A percentile compares a stretch with the other conserved stretches of the same genome.
Conservation (phyloP, 2,113 vertebrate species). For the Scomber colias region DNA sequence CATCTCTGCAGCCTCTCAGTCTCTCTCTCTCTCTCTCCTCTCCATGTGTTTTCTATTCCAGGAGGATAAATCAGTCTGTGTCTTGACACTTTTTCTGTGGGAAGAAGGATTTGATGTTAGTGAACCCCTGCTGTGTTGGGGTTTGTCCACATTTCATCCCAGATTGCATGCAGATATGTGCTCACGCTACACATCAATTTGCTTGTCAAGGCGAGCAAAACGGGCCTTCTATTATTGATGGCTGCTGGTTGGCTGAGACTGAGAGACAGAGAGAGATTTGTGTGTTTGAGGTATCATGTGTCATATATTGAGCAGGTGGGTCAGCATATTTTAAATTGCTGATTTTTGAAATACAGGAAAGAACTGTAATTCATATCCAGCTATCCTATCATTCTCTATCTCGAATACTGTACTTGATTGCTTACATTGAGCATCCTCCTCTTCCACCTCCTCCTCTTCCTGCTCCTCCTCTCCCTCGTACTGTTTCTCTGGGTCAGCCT, state of each 20-base stretch:
- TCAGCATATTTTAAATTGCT: background rate
- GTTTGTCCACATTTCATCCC: conserved; percentile 48
- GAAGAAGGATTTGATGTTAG: conserved; percentile 25
- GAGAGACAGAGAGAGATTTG: conserved; percentile 8
- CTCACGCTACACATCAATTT: conserved; percentile 44
- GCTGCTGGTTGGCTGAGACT: background rate
- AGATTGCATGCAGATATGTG: conserved; percentile 44
- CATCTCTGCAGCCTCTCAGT: background rate
- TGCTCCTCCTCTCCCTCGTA: background rate
- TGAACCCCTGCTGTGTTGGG: conserved; percentile 47
- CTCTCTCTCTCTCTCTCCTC: background rate
- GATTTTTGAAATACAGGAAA: conserved; percentile 4
- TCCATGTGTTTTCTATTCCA: conserved; percentile 59
- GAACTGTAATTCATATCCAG: conserved; percentile 10
- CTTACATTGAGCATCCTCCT: background rate
- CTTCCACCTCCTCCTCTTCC: background rate
- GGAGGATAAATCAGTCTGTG: conserved; percentile 60
- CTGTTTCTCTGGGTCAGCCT: conserved; percentile 47
- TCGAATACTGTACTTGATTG: background rate
- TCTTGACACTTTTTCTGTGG: conserved; percentile 40
- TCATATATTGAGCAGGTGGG: conserved; percentile 20
- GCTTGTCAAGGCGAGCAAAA: conserved; percentile 41
- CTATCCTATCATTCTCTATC: background rate
- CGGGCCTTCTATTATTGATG: conserved; percentile 51
- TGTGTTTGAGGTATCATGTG: background rate